Base-by-base conservation (phyloP, 2,888 invertebrate genomes). In the Lypha dubia region DNA sequence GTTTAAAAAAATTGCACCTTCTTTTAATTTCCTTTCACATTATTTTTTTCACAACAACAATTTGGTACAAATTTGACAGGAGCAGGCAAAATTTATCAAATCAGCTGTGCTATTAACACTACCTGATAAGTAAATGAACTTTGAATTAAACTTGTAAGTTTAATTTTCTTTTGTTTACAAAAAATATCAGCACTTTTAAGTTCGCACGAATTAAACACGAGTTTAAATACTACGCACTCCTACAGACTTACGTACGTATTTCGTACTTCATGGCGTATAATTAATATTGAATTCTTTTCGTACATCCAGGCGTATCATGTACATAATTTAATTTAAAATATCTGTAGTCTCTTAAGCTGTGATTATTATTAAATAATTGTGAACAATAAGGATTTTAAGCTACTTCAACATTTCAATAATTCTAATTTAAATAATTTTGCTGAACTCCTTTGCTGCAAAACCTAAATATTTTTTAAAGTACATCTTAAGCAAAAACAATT, bases 351-450 rank as follows among this genome's bases (percentile, higher is more conserved):
- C 35, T 15, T 6, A 9, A 60, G 9, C 67, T 56, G 58, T 67
- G 46, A 44, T 44, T 67, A 63, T 58, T 56, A 56, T 76, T 53
- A 35, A 67, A 35, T 76, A 32, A 46, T 7, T 46, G 44, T 11
- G 0, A 51, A 58, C 15, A 44, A 58, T 60, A 38, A 46, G 9
- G n/a, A n/a, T n/a, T 24, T 24, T 17, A 46, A 35, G 8, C 46
- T 7, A 67, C 46, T 67, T 38, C 24, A 38, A 17, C 35, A 46
- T 46, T 38, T 68, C 58, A 28, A 60, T 58, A 56, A 67, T 58
- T 67, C 46, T 5, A 35, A 56, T 38, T 46, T 49, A 67, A 68
- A 68, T 20, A 53, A 15, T 51, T 49, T 17, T 46, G 3, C 20
- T 7, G 28, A 9, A 56, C 11, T 22, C 35, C 35, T 49, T 15